These are phyloP conservation scores for Cataglyphis altisquamis DNA, from an alignment of 2,888 invertebrate genomes.

Conservation along the genomic window DNA sequence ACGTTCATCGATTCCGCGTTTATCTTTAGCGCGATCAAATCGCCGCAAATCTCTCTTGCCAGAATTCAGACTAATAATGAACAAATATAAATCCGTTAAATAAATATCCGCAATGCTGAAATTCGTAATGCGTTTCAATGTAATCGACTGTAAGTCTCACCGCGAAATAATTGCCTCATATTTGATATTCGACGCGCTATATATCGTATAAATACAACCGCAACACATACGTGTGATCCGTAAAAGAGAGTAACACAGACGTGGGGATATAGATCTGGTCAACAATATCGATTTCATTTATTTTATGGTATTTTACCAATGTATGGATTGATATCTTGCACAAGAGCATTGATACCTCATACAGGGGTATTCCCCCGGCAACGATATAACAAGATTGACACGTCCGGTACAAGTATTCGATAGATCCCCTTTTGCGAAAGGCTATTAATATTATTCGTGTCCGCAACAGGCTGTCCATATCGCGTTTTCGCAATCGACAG, in stretches of 20 bases:
- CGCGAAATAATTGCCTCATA: constrained; percentile 18
- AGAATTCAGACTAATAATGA: constrained; percentile 1
- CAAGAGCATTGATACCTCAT: constrained; percentile 13
- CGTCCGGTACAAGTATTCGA: constrained; percentile 16
- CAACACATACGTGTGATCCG: background rate
- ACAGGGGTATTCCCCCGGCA: background rate
- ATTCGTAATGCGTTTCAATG: background rate
- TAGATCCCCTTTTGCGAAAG: background rate
- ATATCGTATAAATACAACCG: background rate
- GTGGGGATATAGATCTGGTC: too few relatives aligned
- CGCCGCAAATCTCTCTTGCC: background rate
- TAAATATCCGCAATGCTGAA: constrained; percentile 8
- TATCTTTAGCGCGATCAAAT: constrained; percentile 11
- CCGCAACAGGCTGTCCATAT: constrained; percentile 4
- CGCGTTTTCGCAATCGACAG: constrained; percentile 31
- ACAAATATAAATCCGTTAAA: constrained; percentile 37
- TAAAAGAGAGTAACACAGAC: background rate
- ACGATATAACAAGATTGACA: constrained; percentile 32
- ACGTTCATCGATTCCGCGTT: background rate
- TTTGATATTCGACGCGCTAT: constrained; percentile 24
- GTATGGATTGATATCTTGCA: constrained; percentile 5
- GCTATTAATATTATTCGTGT: constrained; percentile 36
- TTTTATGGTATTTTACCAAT: constrained; percentile 26
- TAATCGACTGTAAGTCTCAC: background rate
- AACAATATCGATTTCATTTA: constrained; percentile 46